phyloP scores from a whole-genome alignment of 2,888 invertebrate genomes.

The Pheosia tremula region DNA sequence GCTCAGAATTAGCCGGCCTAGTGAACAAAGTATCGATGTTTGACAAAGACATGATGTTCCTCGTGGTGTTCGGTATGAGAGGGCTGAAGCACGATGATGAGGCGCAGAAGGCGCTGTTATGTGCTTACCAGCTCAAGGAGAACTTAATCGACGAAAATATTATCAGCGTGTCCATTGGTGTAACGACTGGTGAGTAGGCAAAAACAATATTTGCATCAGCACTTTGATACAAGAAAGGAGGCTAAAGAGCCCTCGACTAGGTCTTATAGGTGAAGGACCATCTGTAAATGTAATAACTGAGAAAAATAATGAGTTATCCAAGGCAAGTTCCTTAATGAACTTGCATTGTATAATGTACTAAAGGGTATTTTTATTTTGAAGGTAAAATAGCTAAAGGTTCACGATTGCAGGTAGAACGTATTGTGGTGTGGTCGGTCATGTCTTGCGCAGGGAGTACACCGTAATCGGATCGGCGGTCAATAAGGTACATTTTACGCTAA shows the following conservation, averaged over 20 bases:
- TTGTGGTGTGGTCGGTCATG: slow-evolving; percentile 90
- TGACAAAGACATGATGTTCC: slow-evolving; percentile 89
- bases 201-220: not conserved
- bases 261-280: too few species aligned
- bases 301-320: too few species aligned
- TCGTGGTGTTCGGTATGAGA: slow-evolving; percentile 89
- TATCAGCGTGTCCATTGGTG: slow-evolving; percentile 85
- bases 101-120: slow-evolving; percentile 86
- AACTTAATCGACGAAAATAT: slow-evolving; percentile 76
- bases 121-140: slow-evolving; percentile 83
- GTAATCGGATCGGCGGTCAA: slow-evolving; percentile 89
- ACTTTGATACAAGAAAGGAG: not conserved
- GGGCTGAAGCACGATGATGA: slow-evolving; percentile 89
- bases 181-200: slow-evolving; percentile 85
- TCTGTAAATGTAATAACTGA: too few species aligned
- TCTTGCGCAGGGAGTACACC: slow-evolving; percentile 88
- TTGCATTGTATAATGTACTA: too few species aligned
- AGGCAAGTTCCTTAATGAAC: too few species aligned
- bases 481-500: slow-evolving; percentile 63
- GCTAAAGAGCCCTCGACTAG: too few species aligned
- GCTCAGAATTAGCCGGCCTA: slow-evolving; percentile 81
- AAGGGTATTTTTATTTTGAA: too few species aligned
- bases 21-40: slow-evolving; percentile 88
- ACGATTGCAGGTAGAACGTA: slow-evolving; percentile 85
- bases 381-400: too few species aligned